Evolutionary conservation across 2,113 vertebrate genomes (phyloP), one percentile per base, ranked within the genome.

Genomic region (Pseudorectes ferrugineus): DNA sequence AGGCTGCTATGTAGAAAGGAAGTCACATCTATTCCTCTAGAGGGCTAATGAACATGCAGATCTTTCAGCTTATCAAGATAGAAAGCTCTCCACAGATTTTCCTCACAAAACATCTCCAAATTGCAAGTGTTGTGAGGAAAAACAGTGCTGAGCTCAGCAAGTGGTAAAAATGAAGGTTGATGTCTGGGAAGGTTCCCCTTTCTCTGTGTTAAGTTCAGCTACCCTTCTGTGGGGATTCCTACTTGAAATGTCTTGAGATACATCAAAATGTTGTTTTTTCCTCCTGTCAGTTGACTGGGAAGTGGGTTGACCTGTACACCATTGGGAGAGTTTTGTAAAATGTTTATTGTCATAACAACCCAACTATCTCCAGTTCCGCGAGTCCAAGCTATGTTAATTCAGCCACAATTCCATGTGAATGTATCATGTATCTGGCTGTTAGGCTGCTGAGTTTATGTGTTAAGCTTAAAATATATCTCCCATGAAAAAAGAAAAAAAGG

Each of bases 401-500:
- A 89, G 36, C 42, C 14, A 43, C 33, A 40, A 42, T 58, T 82
- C 38, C 38, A 20, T 10, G 9, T 59, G 61, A 91, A 54, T 35
- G 4, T 23, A 65, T 76, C 25, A 21, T 13, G 24, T 42, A 74
- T 29, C 23, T 81, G 59, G 48, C 45, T 85, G 52, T 38, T 51
- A 48, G 66, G 57, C 22, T 63, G 10, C 40, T 61, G 23, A 17
- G 11, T 76, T 35, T 76, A n/a, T 55, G 6, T 54, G 21, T 40
- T 83, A 45, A 73, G 7, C 10, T 71, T 68, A 73, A 95, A 88
- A 83, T 74, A 21, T 10, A 57, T 38, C 12, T 61, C 36, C 26
- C 25, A 42, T 28, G 26, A 58, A 75, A 61, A 52, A 43, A 16
- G 4, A 1, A 7, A 1, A n/a, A 82, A 8, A 21, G 0, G 23